phyloP scores from a whole-genome alignment of 2,888 invertebrate species.

The Gibbula magus region DNA sequence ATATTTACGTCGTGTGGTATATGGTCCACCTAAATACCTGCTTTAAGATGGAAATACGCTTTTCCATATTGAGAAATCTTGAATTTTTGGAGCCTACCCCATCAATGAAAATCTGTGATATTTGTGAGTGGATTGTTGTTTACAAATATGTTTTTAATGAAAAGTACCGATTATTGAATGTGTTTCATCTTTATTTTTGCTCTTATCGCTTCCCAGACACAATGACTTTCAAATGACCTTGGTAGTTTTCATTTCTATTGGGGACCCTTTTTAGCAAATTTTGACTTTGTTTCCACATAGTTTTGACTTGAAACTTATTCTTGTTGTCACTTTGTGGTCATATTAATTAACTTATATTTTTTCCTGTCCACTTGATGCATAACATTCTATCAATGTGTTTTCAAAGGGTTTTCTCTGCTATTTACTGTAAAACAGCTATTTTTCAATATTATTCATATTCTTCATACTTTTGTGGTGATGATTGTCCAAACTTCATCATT shows the following conservation, averaged over 20 bases:
- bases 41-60: not conserved
- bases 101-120: slow-evolving; percentile 8
- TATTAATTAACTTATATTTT: not conserved
- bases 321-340: not conserved
- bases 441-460: too few relatives aligned
- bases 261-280: slow-evolving; percentile 70
- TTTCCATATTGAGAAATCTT: slow-evolving; percentile 10
- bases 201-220: slow-evolving; percentile 33
- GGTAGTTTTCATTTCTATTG: slow-evolving; percentile 48
- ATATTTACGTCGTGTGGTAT: not conserved
- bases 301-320: not conserved
- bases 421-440: not conserved
- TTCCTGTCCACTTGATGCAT: not conserved
- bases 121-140: slow-evolving; percentile 20
- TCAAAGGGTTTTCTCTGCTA: not conserved
- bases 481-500: too few relatives aligned
- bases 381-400: not conserved
- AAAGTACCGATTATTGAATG: slow-evolving; percentile 37
- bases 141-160: slow-evolving; percentile 27
- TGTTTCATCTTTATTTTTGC: slow-evolving; percentile 54
- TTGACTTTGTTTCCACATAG: slow-evolving; percentile 27
- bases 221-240: slow-evolving; percentile 60
- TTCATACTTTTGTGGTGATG: too few relatives aligned
- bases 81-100: not conserved
- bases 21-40: not conserved